Conservation (phyloP, 2,888 invertebrate species). For the Pterostichus madidus region DNA sequence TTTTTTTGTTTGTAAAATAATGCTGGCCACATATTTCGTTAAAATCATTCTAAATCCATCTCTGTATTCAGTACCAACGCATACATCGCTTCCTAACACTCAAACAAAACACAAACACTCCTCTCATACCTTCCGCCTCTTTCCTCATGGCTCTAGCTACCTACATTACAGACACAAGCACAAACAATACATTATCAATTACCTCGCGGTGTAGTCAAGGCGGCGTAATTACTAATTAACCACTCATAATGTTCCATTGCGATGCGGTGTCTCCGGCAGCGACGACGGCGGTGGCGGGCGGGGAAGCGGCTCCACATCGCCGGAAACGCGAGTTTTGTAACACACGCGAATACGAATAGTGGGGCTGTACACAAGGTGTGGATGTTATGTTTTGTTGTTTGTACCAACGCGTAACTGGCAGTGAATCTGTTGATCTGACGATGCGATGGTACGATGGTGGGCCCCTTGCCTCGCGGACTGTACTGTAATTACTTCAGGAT, state of each 20-base stretch:
- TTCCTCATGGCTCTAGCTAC: too few relatives aligned
- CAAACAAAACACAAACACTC: too few relatives aligned
- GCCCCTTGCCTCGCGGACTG: not conserved
- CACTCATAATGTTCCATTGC: slow-evolving; percentile 63
- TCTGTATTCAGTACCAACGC: too few relatives aligned
- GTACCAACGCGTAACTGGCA: slow-evolving; percentile 61
- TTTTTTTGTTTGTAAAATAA: too few relatives aligned
- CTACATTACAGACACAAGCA: too few relatives aligned
- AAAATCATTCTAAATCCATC: too few relatives aligned
- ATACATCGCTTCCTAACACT: too few relatives aligned
- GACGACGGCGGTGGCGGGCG: not conserved
- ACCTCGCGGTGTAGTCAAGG: slow-evolving; percentile 13
- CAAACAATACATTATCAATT: slow-evolving; percentile 45
- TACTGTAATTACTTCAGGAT: slow-evolving; percentile 10
- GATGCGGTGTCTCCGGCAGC: slow-evolving; percentile 48
- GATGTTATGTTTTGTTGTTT: slow-evolving; percentile 26
- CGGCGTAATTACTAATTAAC: slow-evolving; percentile 64
- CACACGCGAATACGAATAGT: slow-evolving; percentile 17
- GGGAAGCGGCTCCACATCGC: not conserved
- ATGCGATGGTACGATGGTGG: not conserved
- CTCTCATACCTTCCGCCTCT: too few relatives aligned
- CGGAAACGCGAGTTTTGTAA: slow-evolving; percentile 60
- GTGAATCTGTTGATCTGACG: slow-evolving; percentile 48
- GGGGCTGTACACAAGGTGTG: not conserved
- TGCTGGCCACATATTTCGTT: too few relatives aligned